Percentiles rank a stretch among this genome's conserved stretches.
Conservation (phyloP, 2,113 vertebrate species). For the Clarias batrachus region DNA sequence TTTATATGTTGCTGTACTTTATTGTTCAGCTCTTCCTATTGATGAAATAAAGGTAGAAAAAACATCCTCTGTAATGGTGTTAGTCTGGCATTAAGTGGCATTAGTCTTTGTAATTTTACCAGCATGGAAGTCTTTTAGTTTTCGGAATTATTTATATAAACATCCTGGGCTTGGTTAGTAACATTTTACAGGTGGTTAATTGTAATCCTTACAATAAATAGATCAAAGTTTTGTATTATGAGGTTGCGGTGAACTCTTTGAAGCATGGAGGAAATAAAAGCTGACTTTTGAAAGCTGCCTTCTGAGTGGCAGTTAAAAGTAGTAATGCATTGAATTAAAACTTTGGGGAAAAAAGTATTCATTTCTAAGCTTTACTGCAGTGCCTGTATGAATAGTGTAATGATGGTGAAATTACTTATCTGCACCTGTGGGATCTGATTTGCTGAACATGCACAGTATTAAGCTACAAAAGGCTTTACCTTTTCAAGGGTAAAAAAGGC, state of each 20-base stretch:
- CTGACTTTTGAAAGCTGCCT: too few species aligned
- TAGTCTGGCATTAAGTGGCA: too few species aligned
- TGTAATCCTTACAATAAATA: background rate
- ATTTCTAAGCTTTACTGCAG: background rate
- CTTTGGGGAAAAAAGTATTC: background rate
- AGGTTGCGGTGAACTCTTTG: too few species aligned
- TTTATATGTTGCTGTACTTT: conserved; percentile 14
- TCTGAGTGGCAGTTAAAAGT: background rate
- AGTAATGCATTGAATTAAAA: too few species aligned
- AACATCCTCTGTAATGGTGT: background rate
- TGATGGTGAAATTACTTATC: background rate
- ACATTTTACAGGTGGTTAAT: background rate
- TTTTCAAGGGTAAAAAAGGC: background rate
- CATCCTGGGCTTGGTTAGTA: background rate
- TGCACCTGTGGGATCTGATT: background rate
- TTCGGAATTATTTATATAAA: background rate
- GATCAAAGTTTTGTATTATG: background rate
- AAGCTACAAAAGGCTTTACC: background rate
- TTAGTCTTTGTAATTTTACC: background rate
- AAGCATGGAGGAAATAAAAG: too few species aligned
- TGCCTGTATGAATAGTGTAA: background rate
- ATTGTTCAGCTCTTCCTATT: background rate
- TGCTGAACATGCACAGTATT: background rate
- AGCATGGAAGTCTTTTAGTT: background rate
- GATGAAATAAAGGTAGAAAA: background rate